phyloP scores from a whole-genome alignment of 2,888 invertebrate species.

The Trypoxylon attenuatum region DNA sequence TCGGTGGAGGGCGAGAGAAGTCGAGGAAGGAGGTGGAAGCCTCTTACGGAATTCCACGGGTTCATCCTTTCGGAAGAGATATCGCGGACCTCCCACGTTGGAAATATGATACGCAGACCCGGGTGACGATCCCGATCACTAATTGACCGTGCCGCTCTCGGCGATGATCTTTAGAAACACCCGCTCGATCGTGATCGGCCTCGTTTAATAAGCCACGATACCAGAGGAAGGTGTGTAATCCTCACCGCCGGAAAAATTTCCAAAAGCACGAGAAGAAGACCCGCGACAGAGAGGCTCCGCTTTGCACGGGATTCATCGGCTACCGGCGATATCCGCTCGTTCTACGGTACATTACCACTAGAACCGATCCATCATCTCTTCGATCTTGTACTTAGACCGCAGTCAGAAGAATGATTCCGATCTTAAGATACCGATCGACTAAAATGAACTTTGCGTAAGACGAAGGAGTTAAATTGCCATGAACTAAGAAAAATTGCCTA shows the following conservation, averaged over 20 bases:
- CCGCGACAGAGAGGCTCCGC: not conserved
- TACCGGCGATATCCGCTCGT: not conserved
- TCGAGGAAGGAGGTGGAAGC: constrained; percentile 62
- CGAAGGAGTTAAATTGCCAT: too few species aligned
- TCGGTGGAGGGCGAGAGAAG: not conserved
- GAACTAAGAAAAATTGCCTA: too few species aligned
- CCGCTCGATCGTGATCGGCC: constrained; percentile 64
- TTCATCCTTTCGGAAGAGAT: constrained; percentile 72
- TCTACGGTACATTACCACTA: too few species aligned
- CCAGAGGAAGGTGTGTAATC: constrained; percentile 30
- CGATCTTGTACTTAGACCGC: too few species aligned
- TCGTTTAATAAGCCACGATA: constrained; percentile 58
- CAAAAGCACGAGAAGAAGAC: not conserved
- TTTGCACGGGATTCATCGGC: not conserved
- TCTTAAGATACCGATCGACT: too few species aligned
- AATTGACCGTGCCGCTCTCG: constrained; percentile 69
- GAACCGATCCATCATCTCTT: too few species aligned
- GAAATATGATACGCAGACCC: constrained; percentile 65
- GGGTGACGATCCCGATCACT: constrained; percentile 72
- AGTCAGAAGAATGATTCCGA: too few species aligned
- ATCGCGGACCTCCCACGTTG: constrained; percentile 72
- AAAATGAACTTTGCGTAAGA: too few species aligned
- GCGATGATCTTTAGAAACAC: constrained; percentile 68
- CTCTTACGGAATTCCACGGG: constrained; percentile 72
- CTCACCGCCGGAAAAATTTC: constrained; percentile 16